Evolutionary conservation across 1,140 invertebrate species (phyloP), one percentile per base, ranked within the genome.

Genomic region (Platyscapa corneri): DNA sequence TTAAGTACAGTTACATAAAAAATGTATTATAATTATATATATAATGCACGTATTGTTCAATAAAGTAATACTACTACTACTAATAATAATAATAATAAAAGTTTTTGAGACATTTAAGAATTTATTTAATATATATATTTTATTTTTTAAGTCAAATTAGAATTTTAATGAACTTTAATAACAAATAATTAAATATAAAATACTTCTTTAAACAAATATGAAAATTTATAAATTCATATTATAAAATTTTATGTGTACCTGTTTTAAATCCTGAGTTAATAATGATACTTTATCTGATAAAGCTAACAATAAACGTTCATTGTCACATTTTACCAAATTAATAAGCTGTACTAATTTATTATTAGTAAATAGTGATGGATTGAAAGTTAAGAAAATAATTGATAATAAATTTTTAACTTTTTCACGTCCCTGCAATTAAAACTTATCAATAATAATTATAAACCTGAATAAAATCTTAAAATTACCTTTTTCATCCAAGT

Each of bases 251-350:
- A 74, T 74, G 5, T n/a, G 46, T 74, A 91, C 90, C 86, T 90
- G 87, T 20, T 49, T 64, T 42, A 92, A 78, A 65, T 91, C 86
- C 14, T 88, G 64, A 5, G 89, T 87, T 20, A 91, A 77, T 74
- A 49, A 37, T 53, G 42, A 84, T 10, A 91, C 16, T 87, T 88
- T 90, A n/a, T 90, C 86, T 39, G 84, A 84, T 14, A 91, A 79
- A 16, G 20, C 77, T 14, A 85, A 72, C 20, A 91, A 67, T 70
- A 85, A 82, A n/a, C 83, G 82, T 14, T 89, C 67, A 64, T 89
- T 90, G 75, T 91, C 86, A 27, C 75, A n/a, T n/a, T n/a, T 86
- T 27, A 46, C 42, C 12, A 46, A 5, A 46, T 5, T 12, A 46
- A 46, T 46, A 46, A 46, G 12, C 42, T 46, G 42, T 87, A 70